Percentiles rank a stretch among this genome's conserved stretches.
Evolutionary conservation across 1,140 invertebrate species (phyloP).

Genomic region (Bicyclus anynana): DNA sequence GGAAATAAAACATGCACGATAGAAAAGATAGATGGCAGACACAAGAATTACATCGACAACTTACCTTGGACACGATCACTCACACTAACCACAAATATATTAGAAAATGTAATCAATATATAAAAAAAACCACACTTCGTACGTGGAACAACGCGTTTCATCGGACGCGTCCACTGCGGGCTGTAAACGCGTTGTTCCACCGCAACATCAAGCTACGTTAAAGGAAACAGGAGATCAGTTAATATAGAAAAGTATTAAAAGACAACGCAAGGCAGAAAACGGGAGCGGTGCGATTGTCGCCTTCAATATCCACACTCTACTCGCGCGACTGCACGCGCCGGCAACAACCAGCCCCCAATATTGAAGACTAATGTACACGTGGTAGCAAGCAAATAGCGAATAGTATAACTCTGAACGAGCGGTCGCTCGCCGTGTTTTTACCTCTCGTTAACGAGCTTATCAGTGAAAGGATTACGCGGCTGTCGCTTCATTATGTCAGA

Average conservation of each 20-base stretch:
- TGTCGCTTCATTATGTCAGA: conserved; percentile 99
- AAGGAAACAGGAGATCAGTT: conserved; percentile 54
- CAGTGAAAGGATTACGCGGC: conserved; percentile 96
- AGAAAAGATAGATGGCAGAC: conserved; percentile 55
- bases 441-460: conserved; percentile 99
- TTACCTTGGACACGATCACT: conserved; percentile 53
- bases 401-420: conserved; percentile 67
- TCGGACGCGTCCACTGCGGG: conserved; percentile 1
- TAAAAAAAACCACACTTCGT: conserved; percentile 40
- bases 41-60: conserved; percentile 57
- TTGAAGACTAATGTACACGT: conserved; percentile 69
- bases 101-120: conserved; percentile 37
- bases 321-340: conserved; percentile 54
- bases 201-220: conserved; percentile 61
- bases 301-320: conserved; percentile 59
- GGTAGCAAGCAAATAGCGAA: conserved; percentile 73
- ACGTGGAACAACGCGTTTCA: conserved; percentile 61
- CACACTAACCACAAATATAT: conserved; percentile 40
- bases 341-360: conserved; percentile 71
- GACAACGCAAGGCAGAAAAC: conserved; percentile 66
- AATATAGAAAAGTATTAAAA: conserved; percentile 58
- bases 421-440: conserved; percentile 78
- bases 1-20: conserved; percentile 60
- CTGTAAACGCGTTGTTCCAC: conserved; percentile 60
- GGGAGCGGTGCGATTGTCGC: conserved; percentile 67